phyloP scores from a whole-genome alignment of 1,140 invertebrate genomes.

The Chionoecetes opilio region DNA sequence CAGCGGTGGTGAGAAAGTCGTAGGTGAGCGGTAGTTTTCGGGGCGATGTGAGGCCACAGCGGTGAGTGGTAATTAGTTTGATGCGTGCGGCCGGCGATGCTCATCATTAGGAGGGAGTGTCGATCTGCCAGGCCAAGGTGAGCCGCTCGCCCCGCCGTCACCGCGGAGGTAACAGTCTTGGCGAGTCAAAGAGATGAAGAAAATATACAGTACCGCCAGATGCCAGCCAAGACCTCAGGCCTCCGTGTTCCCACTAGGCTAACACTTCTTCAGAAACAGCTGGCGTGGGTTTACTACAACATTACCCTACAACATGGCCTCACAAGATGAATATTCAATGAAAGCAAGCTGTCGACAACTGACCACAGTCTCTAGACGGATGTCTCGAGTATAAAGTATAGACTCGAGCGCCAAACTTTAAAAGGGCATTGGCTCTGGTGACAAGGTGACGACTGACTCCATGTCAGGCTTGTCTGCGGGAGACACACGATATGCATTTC shows the following conservation, averaged over 20 bases:
- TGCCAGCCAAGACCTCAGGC: not conserved
- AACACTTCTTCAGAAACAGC: slow-evolving; percentile 8
- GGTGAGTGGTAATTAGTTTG: slow-evolving; percentile 76
- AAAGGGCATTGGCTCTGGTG: not conserved
- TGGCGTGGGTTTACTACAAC: not conserved
- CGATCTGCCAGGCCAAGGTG: slow-evolving; percentile 63
- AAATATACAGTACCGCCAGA: not conserved
- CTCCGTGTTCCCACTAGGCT: not conserved
- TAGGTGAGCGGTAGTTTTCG: slow-evolving; percentile 64
- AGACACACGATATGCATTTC: not conserved
- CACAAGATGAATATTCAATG: slow-evolving; percentile 20
- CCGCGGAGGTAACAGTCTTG: not conserved
- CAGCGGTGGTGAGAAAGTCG: not conserved
- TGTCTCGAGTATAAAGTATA: not conserved
- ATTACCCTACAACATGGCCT: not conserved
- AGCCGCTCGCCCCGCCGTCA: not conserved
- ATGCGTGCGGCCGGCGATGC: slow-evolving; percentile 73
- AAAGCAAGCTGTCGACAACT: slow-evolving; percentile 7
- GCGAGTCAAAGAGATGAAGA: not conserved
- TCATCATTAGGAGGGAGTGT: slow-evolving; percentile 78
- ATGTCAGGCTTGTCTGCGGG: not conserved
- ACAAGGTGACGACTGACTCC: not conserved
- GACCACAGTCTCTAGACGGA: not conserved
- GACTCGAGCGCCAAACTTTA: not conserved
- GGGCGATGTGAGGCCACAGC: slow-evolving; percentile 36